Evolutionary conservation across 2,888 invertebrate genomes (phyloP), one percentile per base, ranked within the genome.

Genomic region (Julus scandinavius): DNA sequence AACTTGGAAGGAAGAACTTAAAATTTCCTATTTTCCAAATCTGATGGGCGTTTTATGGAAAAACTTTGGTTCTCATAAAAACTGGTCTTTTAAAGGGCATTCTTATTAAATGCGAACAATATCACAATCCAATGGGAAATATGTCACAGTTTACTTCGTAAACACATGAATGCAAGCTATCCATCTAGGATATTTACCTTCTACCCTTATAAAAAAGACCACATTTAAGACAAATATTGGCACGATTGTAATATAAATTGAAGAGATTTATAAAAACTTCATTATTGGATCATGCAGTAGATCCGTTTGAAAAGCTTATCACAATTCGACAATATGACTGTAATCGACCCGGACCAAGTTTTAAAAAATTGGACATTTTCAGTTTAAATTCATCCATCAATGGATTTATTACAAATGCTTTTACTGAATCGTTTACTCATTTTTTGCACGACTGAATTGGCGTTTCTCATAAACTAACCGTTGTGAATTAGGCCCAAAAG

Each of bases 81-180:
- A 63, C n/a, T 13, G 5, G 20, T 9, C 5, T 20, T 63, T 20
- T 13, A 20, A 20, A 63, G 63, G 20, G 63, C 20, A 63, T 63
- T 63, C 9, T 50, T 50, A 63, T 63, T 63, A 63, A 63, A 63
- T 63, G 63, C 63, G 20, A 63, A 63, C 63, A 63, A 63, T 63
- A 63, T 63, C 63, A 20, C 63, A 63, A 20, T 63, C 63, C 63
- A 20, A n/a, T 13, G 20, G 20, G 17, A 63, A 63, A 63, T 20
- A 9, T 63, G 63, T 63, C 63, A 63, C 15, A 11, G 20, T 63
- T 63, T 63, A 63, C 20, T 9, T 17, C 20, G 63, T 20, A 63
- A 20, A 63, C 63, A 4, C 5, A 63, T 63, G 20, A 63, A 20
- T 4, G 20, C 20, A 20, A 63, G 20, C 20, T 20, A 17, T 50